phyloP scores from a whole-genome alignment of 2,888 invertebrate genomes.

The Resseliella maxima region DNA sequence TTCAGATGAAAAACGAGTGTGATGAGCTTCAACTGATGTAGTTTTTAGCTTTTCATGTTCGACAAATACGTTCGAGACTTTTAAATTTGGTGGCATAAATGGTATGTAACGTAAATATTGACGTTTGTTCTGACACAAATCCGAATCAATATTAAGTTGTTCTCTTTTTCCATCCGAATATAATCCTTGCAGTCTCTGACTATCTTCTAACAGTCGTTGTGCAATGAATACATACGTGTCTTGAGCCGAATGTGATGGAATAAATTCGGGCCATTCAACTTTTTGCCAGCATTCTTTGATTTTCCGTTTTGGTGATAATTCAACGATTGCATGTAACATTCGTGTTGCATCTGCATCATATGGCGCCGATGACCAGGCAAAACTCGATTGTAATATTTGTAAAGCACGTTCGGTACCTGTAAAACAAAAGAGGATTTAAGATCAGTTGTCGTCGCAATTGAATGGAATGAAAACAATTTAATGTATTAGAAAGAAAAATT shows the following conservation, averaged over 20 bases:
- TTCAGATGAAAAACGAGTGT: neutral
- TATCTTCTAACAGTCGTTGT: neutral
- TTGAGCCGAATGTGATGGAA: neutral
- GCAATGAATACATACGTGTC: slow-evolving; percentile 16
- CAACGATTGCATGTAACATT: neutral
- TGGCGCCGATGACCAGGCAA: slow-evolving; percentile 43
- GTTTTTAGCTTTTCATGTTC: neutral
- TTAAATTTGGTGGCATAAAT: slow-evolving; percentile 12
- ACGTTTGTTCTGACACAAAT: neutral
- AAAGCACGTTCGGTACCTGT: slow-evolving; percentile 55
- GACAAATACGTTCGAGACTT: neutral
- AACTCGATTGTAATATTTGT: slow-evolving; percentile 49
- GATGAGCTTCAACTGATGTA: neutral
- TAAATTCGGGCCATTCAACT: neutral
- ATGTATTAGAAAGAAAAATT: no score
- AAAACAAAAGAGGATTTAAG: no score
- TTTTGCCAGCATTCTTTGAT: neutral
- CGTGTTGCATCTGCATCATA: neutral
- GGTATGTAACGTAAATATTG: slow-evolving; percentile 31
- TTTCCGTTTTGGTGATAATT: slow-evolving; percentile 25
- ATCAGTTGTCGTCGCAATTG: no score
- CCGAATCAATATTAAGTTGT: neutral
- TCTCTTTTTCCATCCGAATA: neutral
- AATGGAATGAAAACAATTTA: no score
- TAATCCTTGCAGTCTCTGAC: slow-evolving; percentile 23